These are phyloP conservation scores for Eclectus roratus DNA, from an alignment of 2,113 vertebrate genomes.

Conservation along the genomic window DNA sequence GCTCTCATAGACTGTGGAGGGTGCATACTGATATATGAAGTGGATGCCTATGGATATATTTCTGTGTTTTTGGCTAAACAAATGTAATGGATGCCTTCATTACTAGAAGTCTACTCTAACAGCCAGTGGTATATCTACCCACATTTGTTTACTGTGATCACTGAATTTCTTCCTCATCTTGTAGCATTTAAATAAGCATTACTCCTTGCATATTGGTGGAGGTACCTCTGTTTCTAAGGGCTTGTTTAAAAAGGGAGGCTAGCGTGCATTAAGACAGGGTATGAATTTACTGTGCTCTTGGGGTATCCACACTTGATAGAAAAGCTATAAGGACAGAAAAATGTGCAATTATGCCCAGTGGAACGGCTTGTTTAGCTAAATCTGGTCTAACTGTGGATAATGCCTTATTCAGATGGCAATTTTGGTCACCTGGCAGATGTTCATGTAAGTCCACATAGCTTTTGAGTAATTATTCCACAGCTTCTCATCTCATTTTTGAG, in stretches of 20 bases:
- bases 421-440: constrained; percentile 32
- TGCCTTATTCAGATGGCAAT: constrained; percentile 49
- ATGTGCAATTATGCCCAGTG: constrained; percentile 24
- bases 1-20: neutral
- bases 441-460: neutral
- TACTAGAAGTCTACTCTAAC: neutral
- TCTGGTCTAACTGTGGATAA: constrained; percentile 17
- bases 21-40: neutral
- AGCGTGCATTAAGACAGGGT: neutral
- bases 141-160: neutral
- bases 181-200: neutral
- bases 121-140: neutral
- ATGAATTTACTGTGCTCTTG: constrained; percentile 8
- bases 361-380: constrained; percentile 28
- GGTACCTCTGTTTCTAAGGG: neutral
- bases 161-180: neutral
- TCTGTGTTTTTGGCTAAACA: neutral
- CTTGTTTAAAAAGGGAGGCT: neutral
- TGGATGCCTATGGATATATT: neutral
- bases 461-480: constrained; percentile 40
- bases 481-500: constrained; percentile 25
- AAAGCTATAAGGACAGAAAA: constrained; percentile 33
- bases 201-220: neutral
- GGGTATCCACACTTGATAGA: neutral
- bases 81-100: neutral